Percentiles rank a stretch among this genome's conserved stretches.
Conservation (phyloP, 2,888 invertebrate genomes). For the Ennomos fuscantarius region DNA sequence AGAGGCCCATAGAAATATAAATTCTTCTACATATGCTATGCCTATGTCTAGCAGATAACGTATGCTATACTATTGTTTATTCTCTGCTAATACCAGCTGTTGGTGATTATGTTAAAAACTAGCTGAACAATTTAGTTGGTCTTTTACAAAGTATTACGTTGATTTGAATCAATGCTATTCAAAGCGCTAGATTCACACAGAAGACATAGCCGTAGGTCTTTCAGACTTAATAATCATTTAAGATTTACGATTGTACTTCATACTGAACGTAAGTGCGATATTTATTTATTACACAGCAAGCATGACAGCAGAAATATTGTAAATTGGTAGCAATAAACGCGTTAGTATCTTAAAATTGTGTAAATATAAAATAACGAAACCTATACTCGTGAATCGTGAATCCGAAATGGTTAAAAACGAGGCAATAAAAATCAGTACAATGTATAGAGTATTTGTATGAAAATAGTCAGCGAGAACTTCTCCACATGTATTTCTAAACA, state of each 20-base stretch:
- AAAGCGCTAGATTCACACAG: too few relatives aligned
- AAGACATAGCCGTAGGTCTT: too few relatives aligned
- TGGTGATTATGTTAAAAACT: too few relatives aligned
- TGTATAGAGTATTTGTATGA: constrained; percentile 29
- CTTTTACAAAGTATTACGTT: too few relatives aligned
- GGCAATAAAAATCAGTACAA: constrained; percentile 14
- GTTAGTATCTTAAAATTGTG: constrained; percentile 14
- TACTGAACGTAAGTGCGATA: constrained; percentile 23
- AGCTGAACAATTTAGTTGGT: too few relatives aligned
- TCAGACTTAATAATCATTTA: too few relatives aligned
- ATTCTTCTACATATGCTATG: too few relatives aligned
- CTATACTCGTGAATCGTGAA: constrained; percentile 15
- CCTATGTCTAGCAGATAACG: too few relatives aligned
- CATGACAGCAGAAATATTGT: constrained; percentile 40
- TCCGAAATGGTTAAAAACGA: constrained; percentile 26
- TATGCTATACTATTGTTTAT: too few relatives aligned
- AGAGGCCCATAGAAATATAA: too few relatives aligned
- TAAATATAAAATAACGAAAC: constrained; percentile 21
- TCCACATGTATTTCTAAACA: constrained; percentile 26
- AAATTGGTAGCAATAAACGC: constrained; percentile 39
- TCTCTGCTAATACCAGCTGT: too few relatives aligned
- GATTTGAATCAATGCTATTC: too few relatives aligned
- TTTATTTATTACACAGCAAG: constrained; percentile 41
- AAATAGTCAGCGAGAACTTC: constrained; percentile 28
- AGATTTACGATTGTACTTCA: constrained; percentile 2